Evolutionary conservation across 2,113 vertebrate genomes (phyloP).

Genomic region (Mirounga angustirostris): DNA sequence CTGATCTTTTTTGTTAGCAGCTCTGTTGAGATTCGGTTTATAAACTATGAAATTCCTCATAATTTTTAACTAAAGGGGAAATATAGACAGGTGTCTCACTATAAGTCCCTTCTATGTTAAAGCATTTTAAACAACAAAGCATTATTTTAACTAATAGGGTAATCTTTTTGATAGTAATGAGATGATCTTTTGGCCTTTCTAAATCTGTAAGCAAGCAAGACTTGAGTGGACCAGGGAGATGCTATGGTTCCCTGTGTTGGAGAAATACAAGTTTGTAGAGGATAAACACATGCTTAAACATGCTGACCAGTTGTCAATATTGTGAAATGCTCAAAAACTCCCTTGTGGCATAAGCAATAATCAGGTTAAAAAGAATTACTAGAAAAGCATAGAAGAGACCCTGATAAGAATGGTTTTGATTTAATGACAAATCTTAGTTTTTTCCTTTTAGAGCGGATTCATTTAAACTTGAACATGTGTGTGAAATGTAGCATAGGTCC

Average conservation of each 20-base stretch:
- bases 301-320: background rate
- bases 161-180: background rate
- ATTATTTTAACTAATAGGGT: background rate
- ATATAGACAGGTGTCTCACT: background rate
- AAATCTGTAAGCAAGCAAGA: background rate
- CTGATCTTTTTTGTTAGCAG: background rate
- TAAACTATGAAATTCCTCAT: background rate
- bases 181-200: background rate
- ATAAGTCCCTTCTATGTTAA: background rate
- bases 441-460: slow-evolving; percentile 2
- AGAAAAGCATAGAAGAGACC: background rate
- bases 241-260: slow-evolving; percentile 4
- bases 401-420: background rate
- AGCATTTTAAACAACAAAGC: background rate
- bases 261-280: slow-evolving; percentile 17
- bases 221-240: background rate
- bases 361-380: background rate
- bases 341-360: background rate
- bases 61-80: slow-evolving; percentile 31
- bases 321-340: slow-evolving; percentile 31
- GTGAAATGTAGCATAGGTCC: background rate
- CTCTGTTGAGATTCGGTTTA: background rate
- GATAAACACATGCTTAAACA: background rate
- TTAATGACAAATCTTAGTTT: background rate
- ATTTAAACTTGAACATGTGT: background rate